Percentiles rank a stretch among this genome's conserved stretches.
Conservation (phyloP, 1,140 invertebrate species). For the Pantala flavescens region DNA sequence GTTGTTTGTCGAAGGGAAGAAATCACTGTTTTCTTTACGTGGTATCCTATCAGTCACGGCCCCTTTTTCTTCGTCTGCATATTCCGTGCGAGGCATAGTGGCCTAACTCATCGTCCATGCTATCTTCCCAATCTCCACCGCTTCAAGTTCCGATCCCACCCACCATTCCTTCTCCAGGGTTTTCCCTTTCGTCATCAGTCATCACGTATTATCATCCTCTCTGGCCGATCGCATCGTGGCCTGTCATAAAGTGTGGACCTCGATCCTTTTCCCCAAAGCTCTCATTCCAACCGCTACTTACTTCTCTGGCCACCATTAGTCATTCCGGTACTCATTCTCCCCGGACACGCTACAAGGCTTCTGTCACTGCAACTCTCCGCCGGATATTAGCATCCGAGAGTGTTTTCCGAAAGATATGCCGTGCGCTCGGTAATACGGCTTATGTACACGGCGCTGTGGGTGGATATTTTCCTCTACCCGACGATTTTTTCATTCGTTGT, state of each 20-base stretch:
- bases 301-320: constrained; percentile 1
- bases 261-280: not conserved
- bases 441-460: not conserved
- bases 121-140: not conserved
- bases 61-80: not conserved
- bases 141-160: not conserved
- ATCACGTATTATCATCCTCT: not conserved
- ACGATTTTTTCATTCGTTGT: not conserved
- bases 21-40: not conserved
- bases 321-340: not conserved
- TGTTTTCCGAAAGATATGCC: not conserved
- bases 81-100: not conserved
- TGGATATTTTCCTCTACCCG: not conserved
- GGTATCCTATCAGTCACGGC: not conserved
- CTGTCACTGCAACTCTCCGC: not conserved
- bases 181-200: not conserved
- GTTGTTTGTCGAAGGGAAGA: not conserved
- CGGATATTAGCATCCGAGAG: constrained; percentile 7
- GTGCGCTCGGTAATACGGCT: not conserved
- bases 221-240: not conserved
- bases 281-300: not conserved
- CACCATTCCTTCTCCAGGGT: not conserved
- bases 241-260: not conserved
- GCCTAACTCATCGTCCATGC: not conserved
- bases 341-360: not conserved